Evolutionary conservation across 2,797 vertebrate species (phyloP), one percentile per base, ranked within the genome.

Genomic region (Anniella stebbinsi): DNA sequence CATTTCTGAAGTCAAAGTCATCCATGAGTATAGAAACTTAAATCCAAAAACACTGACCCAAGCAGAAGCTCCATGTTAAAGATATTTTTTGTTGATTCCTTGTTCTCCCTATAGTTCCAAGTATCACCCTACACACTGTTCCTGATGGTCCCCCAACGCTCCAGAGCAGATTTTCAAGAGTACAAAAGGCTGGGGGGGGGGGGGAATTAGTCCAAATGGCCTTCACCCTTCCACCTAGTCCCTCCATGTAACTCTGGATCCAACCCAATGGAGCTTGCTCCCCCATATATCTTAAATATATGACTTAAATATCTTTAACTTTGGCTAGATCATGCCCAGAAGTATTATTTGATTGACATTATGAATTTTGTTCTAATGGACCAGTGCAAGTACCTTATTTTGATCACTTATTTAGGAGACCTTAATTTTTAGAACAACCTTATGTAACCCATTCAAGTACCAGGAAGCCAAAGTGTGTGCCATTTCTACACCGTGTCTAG

Each of bases 331-430:
- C 60, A 83, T 11, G 21, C 2, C 18, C n/a, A 38, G 21, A 72
- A 70, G n/a, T 41, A 72, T 21, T 84, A 91, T 75, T 94, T 90
- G 28, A 25, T 18, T 84, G 63, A 69, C 28, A 7, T 38, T 86
- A 23, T 75, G 13, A 38, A 57, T 75, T 57, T 75, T 60, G 63
- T 67, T 86, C 51, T 17, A 23, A n/a, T 72, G 33, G 10, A 73
- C 45, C 17, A 67, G 21, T 21, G 7, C 60, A 48, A 18, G 30
- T 76, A 28, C 12, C 25, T 17, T 25, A 25, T 33, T 67, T 69
- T 45, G 12, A 33, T 80, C 67, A 91, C 33, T 72, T 91, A 82
- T 0, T 76, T 17, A 57, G 83, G 88, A 89, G n/a, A 48, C 33
- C 23, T 93, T 45, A 41, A 28, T 85, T 36, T 41, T 18, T 57